Percentiles rank a stretch among this genome's conserved stretches.
These are phyloP conservation scores for Zele albiditarsus DNA, from an alignment of 2,888 invertebrate genomes.

Conservation along the genomic window DNA sequence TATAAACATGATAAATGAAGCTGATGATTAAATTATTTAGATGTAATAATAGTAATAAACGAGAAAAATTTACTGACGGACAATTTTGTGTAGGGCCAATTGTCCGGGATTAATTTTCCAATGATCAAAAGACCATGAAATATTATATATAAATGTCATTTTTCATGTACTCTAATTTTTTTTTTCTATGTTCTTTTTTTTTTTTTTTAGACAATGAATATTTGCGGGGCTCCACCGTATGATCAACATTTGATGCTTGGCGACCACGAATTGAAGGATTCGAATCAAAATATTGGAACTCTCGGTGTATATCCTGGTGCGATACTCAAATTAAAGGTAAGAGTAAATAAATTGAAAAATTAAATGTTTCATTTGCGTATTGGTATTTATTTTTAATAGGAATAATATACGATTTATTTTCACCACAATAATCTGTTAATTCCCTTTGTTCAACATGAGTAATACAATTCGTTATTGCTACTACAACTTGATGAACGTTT, in stretches of 20 bases:
- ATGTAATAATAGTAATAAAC: too few relatives aligned
- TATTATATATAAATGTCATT: background rate
- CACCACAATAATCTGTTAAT: too few relatives aligned
- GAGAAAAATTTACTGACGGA: too few relatives aligned
- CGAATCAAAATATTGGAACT: slow-evolving; percentile 65
- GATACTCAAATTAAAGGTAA: slow-evolving; percentile 67
- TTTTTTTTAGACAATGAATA: slow-evolving; percentile 65
- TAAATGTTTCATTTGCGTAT: background rate
- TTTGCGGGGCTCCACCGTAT: slow-evolving; percentile 67
- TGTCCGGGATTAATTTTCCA: too few relatives aligned
- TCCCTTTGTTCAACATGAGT: too few relatives aligned
- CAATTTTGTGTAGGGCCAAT: too few relatives aligned
- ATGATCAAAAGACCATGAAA: too few relatives aligned
- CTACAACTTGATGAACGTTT: background rate
- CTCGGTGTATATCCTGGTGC: slow-evolving; percentile 68
- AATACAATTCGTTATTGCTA: too few relatives aligned
- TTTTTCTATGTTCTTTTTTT: slow-evolving; percentile 21
- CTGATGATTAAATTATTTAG: too few relatives aligned
- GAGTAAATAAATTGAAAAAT: slow-evolving; percentile 21
- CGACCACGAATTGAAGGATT: slow-evolving; percentile 66
- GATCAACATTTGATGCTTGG: slow-evolving; percentile 68
- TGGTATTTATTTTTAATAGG: background rate
- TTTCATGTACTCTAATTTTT: background rate
- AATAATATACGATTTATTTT: too few relatives aligned
- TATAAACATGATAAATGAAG: too few relatives aligned